A percentile compares a stretch with the other conserved stretches of the same genome.
These are phyloP conservation scores for Apomyelois bistriatella DNA, from an alignment of 2,888 invertebrate species.

Conservation along the genomic window DNA sequence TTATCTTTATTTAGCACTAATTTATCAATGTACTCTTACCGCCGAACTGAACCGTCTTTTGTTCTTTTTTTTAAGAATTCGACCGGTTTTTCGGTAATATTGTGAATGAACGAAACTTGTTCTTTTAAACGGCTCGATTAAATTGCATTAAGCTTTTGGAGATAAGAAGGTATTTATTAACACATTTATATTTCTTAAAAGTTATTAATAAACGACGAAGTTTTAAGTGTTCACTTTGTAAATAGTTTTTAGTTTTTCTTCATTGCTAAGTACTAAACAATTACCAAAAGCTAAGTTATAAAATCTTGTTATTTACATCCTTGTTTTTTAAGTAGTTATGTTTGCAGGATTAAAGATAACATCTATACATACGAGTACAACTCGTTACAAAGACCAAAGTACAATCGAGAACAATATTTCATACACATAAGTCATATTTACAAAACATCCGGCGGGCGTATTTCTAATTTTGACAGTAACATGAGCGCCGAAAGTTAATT, in stretches of 20 bases:
- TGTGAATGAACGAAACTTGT: constrained; percentile 11
- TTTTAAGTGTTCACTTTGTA: background rate
- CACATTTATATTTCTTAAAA: background rate
- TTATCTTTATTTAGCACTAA: constrained; percentile 74
- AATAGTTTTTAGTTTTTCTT: background rate
- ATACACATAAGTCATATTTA: constrained; percentile 41
- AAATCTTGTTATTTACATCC: background rate
- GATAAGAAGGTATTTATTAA: constrained; percentile 9
- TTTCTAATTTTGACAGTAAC: constrained; percentile 60
- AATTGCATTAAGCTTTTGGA: constrained; percentile 5
- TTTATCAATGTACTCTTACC: constrained; percentile 51
- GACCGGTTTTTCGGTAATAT: constrained; percentile 9
- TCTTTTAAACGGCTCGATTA: constrained; percentile 7
- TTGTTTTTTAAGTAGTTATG: background rate
- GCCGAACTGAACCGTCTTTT: constrained; percentile 32
- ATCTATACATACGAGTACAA: background rate
- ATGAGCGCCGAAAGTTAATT: constrained; percentile 67
- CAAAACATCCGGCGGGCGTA: constrained; percentile 41
- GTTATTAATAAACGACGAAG: background rate
- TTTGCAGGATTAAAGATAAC: background rate
- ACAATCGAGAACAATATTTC: constrained; percentile 2
- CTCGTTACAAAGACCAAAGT: background rate
- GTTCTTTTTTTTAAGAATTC: constrained; percentile 22
- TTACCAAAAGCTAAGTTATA: background rate
- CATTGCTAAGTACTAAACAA: background rate